A percentile compares a stretch with the other conserved stretches of the same genome.
phyloP scores from a whole-genome alignment of 1,140 invertebrate species.

The Ganaspis sp. region DNA sequence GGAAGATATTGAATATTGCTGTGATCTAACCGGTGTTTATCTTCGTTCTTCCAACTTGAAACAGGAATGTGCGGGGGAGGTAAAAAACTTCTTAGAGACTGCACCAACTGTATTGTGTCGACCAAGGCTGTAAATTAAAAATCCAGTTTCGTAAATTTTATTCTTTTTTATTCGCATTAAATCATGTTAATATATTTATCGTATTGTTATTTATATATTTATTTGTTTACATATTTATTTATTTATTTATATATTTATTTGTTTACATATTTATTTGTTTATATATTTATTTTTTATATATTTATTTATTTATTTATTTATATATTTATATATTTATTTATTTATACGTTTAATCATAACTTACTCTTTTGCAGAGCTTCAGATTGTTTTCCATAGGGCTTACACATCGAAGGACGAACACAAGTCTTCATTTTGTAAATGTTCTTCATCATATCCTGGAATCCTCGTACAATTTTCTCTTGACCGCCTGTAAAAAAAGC shows the following conservation, averaged over 20 bases:
- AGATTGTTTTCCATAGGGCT: constrained; percentile 91
- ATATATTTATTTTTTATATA: no score
- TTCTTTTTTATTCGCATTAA: no score
- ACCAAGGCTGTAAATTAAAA: constrained; percentile 80
- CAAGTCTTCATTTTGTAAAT: constrained; percentile 90
- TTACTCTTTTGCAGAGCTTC: constrained; percentile 91
- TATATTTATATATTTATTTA: constrained; percentile 27
- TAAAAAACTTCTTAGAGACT: constrained; percentile 87
- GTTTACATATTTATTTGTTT: no score
- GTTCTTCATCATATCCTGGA: constrained; percentile 89
- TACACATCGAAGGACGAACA: constrained; percentile 90
- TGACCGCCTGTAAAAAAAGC: constrained; percentile 78
- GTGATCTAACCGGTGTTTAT: constrained; percentile 82
- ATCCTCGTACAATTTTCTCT: constrained; percentile 88
- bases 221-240: no score
- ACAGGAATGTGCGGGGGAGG: constrained; percentile 91
- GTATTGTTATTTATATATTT: no score
- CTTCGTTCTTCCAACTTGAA: constrained; percentile 91
- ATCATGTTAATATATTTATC: no score
- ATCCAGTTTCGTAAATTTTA: background rate
- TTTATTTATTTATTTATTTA: no score
- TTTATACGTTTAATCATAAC: constrained; percentile 41
- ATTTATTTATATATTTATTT: no score
- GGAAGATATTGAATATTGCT: constrained; percentile 67
- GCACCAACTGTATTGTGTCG: constrained; percentile 90